Evolutionary conservation across 2,888 invertebrate genomes (phyloP).

Genomic region (Morpho achilles): DNA sequence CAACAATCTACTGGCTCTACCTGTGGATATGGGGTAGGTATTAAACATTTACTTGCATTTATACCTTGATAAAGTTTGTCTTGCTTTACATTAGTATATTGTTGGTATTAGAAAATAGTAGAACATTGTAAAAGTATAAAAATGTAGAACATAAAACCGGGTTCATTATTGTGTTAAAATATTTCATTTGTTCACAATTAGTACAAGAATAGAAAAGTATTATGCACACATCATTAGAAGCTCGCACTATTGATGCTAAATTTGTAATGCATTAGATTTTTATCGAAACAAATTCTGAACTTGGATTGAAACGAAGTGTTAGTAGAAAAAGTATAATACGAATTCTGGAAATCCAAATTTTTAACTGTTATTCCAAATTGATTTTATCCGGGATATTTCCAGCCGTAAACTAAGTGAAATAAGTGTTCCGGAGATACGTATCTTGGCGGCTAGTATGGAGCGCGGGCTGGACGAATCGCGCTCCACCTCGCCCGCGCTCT

Average conservation of each 20-base stretch:
- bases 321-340: too few species aligned
- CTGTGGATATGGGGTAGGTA: constrained; percentile 72
- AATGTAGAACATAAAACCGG: too few species aligned
- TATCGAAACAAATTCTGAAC: too few species aligned
- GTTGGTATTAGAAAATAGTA: too few species aligned
- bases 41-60: constrained; percentile 14
- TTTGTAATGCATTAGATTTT: too few species aligned
- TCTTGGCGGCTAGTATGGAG: constrained; percentile 90
- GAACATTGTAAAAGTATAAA: too few species aligned
- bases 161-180: too few species aligned
- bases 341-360: too few species aligned
- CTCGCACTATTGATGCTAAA: constrained; percentile 16
- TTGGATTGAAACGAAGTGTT: too few species aligned
- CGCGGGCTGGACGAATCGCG: constrained; percentile 82
- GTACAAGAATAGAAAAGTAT: background rate
- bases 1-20: constrained; percentile 57
- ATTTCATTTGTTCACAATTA: background rate
- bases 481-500: constrained; percentile 25
- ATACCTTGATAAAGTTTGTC: too few species aligned
- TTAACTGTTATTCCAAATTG: constrained; percentile 16
- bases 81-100: too few species aligned
- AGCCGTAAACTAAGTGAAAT: constrained; percentile 86
- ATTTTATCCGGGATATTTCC: constrained; percentile 45
- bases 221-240: constrained; percentile 24
- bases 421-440: constrained; percentile 89